These are phyloP conservation scores for Solenopsis invicta DNA, from an alignment of 1,140 invertebrate species.

Conservation along the genomic window DNA sequence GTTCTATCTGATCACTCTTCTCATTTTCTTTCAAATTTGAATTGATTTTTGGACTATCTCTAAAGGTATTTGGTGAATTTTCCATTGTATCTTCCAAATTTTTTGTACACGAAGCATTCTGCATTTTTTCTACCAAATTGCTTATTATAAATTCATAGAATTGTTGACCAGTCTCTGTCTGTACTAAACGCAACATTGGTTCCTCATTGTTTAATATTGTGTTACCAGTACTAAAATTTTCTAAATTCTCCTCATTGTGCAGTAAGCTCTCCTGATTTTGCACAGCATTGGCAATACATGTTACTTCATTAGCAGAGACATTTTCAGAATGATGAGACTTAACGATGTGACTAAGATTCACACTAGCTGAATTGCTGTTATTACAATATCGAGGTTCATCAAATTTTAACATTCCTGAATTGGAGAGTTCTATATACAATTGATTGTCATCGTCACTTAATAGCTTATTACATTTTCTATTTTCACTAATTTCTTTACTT, in stretches of 20 bases:
- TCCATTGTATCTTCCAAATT: conserved; percentile 20
- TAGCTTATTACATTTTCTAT: conserved; percentile 29
- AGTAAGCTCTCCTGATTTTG: background rate
- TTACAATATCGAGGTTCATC: conserved; percentile 20
- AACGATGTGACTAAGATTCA: background rate
- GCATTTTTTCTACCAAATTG: conserved; percentile 76
- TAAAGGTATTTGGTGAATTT: conserved; percentile 9
- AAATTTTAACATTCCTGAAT: conserved; percentile 47
- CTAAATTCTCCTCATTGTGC: conserved; percentile 4
- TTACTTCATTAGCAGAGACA: background rate
- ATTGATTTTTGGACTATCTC: conserved; percentile 18
- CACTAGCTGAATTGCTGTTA: background rate
- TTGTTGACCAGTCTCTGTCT: conserved; percentile 81
- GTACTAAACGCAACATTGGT: conserved; percentile 78
- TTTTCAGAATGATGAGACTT: conserved; percentile 26
- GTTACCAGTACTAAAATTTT: conserved; percentile 33
- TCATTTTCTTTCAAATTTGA: conserved; percentile 14
- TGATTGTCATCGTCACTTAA: conserved; percentile 35
- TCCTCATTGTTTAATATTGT: conserved; percentile 63
- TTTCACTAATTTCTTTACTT: conserved; percentile 13
- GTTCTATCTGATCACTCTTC: conserved; percentile 25
- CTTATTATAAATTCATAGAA: conserved; percentile 83
- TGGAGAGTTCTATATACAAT: conserved; percentile 16
- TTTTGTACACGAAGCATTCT: conserved; percentile 25
- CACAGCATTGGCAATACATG: background rate